Evolutionary conservation across 2,113 vertebrate genomes (phyloP), one percentile per base, ranked within the genome.

Genomic region (Sterrhoptilus dennistouni): DNA sequence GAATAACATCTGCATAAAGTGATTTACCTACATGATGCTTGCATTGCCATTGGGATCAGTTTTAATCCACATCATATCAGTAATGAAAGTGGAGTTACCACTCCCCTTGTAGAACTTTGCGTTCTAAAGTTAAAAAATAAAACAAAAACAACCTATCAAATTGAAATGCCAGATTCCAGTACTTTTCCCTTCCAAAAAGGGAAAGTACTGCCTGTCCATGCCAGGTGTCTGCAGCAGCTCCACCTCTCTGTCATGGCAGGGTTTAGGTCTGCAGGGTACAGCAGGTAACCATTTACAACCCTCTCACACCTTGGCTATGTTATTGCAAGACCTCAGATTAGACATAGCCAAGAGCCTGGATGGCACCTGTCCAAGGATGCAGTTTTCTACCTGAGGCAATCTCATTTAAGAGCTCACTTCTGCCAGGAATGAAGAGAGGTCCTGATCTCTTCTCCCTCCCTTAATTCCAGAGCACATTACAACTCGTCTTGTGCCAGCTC

Each of bases 291-390:
- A 59, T 90, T 92, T 53, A 60, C 40, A 91, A 52, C 33, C 68
- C 60, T 33, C 75, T 91, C 42, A 77, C 40, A 76, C 68, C 50
- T 76, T n/a, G n/a, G 19, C 45, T 84, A 21, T 50, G 45, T 42
- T 83, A 78, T 4, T 87, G 29, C 72, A 90, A 86, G 71, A 95
- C 82, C 80, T 94, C 65, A 91, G 52, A 76, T 70, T 35, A 95
- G 75, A 70, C 27, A 56, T 18, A 92, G 86, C 21, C 63, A 65
- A 66, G 68, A 87, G 50, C 57, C 61, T 72, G 31, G 20, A 21
- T 59, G 89, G 83, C 56, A 70, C 6, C 22, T 31, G n/a, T 38
- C 76, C 91, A 81, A 74, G 42, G 60, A 89, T 36, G 45, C 53
- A 80, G 40, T 56, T 90, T 72, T 33, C 11, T 29, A 72, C 11